phyloP scores from a whole-genome alignment of 2,888 invertebrate genomes.

The Pristionchus maxplancki region DNA sequence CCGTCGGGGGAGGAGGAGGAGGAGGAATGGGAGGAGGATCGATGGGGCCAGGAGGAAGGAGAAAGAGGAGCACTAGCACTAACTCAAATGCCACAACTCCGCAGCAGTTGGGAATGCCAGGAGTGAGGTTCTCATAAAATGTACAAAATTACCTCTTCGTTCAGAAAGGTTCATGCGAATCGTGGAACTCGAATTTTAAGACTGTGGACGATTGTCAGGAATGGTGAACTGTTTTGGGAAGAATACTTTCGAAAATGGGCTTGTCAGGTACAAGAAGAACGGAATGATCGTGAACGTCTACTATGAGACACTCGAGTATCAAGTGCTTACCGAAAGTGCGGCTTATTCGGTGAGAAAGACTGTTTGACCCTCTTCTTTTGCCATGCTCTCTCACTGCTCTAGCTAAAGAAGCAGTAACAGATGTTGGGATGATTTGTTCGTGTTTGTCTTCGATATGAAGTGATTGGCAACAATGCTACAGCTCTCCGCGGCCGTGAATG shows the following conservation, averaged over 20 bases:
- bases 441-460: no score
- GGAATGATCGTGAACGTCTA: constrained; percentile 51
- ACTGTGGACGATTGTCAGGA: constrained; percentile 36
- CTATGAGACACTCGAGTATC: constrained; percentile 39
- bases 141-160: neutral
- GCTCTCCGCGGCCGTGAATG: constrained; percentile 24
- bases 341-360: constrained; percentile 40
- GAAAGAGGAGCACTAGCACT: neutral
- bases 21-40: neutral
- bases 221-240: neutral
- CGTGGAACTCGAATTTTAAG: constrained; percentile 46
- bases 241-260: neutral
- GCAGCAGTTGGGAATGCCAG: neutral
- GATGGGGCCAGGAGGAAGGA: neutral
- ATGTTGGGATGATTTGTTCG: no score
- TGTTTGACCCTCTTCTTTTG: no score
- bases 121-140: neutral
- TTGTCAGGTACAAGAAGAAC: constrained; percentile 46
- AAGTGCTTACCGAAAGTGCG: constrained; percentile 42
- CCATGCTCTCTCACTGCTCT: no score
- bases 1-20: neutral
- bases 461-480: no score
- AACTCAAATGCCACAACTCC: neutral
- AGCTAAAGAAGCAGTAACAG: no score
- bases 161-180: constrained; percentile 45